These are phyloP conservation scores for Folsomia candida DNA, from an alignment of 2,888 invertebrate genomes.

Conservation along the genomic window DNA sequence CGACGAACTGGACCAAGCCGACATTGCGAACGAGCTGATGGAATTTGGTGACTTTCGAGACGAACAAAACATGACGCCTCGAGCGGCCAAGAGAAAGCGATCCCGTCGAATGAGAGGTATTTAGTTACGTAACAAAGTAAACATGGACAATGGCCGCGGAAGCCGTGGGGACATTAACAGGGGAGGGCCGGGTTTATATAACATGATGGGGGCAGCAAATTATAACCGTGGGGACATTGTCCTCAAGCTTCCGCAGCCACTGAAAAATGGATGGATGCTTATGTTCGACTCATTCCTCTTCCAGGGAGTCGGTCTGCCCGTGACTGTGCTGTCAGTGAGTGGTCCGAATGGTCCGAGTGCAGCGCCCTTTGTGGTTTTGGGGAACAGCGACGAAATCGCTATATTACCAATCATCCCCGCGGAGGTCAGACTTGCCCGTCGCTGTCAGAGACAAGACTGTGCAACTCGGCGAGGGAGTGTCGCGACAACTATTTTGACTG, in stretches of 20 bases:
- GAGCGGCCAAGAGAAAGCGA: constrained; percentile 41
- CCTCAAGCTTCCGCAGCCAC: too few species aligned
- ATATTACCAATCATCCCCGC: constrained; percentile 52
- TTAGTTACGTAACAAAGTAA: neutral
- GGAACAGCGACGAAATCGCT: constrained; percentile 51
- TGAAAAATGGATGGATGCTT: too few species aligned
- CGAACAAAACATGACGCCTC: constrained; percentile 31
- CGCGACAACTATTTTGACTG: constrained; percentile 52
- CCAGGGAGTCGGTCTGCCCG: constrained; percentile 12
- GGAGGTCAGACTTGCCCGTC: constrained; percentile 53
- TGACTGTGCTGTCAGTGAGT: constrained; percentile 51
- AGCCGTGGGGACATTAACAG: too few species aligned
- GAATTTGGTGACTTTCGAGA: constrained; percentile 42
- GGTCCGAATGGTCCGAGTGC: constrained; percentile 52
- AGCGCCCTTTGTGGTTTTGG: constrained; percentile 55
- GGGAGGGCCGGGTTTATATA: too few species aligned
- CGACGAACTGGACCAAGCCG: constrained; percentile 47
- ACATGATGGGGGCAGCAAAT: too few species aligned
- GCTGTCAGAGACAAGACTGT: constrained; percentile 51
- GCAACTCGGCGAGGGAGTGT: constrained; percentile 50
- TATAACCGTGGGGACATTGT: too few species aligned
- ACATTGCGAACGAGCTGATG: constrained; percentile 48
- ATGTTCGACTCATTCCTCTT: constrained; percentile 5
- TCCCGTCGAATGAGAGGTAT: constrained; percentile 45
- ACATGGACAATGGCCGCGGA: too few species aligned